Evolutionary conservation across 2,797 vertebrate genomes (phyloP), one percentile per base, ranked within the genome.

Genomic region (Tiaroga cobitis): DNA sequence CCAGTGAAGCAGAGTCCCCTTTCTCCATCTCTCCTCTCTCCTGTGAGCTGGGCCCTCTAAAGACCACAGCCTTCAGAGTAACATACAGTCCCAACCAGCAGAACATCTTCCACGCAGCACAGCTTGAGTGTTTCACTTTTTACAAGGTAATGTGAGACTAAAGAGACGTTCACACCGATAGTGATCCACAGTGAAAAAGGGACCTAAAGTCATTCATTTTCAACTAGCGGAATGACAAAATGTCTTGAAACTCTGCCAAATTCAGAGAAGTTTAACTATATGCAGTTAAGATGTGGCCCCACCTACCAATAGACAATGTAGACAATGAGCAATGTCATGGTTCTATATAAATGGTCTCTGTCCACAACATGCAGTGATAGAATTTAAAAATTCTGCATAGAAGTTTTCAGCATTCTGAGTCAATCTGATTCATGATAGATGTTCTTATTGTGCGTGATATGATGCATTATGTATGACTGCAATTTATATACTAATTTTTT

Each of bases 71-170:
- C 63, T 96, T 97, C 87, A 92, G 90, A 67, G 94, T 99, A 81
- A 90, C 90, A 81, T 99, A 97, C 91, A 89, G 89, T 8, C 96
- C 97, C 0, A 89, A 92, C 70, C 91, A 95, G 87, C 88, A 90
- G 59, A 96, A 97, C 88, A 89, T 88, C 65, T 90, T 98, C 72
- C 96, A 96, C 0, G 92, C 93, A 9, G 95, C 89, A 0, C 96
- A 98, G 81, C 94, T 99, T 0, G 98, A 99, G 92, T 98, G 96
- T 86, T 98, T 98, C 39, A 95, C 96, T 29, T 87, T 94, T 63
- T 95, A 96, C 82, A 97, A 97, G 97, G 97, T 98, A 81, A 79
- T 56, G 5, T 49, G 26, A 56, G 51, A 43, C 29, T 13, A 15
- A 24, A 39, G 8, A 29, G 61, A 8, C 4, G 1, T 63, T 65